Conservation (phyloP, 2,797 vertebrate genomes). For the Prunella strophiata region DNA sequence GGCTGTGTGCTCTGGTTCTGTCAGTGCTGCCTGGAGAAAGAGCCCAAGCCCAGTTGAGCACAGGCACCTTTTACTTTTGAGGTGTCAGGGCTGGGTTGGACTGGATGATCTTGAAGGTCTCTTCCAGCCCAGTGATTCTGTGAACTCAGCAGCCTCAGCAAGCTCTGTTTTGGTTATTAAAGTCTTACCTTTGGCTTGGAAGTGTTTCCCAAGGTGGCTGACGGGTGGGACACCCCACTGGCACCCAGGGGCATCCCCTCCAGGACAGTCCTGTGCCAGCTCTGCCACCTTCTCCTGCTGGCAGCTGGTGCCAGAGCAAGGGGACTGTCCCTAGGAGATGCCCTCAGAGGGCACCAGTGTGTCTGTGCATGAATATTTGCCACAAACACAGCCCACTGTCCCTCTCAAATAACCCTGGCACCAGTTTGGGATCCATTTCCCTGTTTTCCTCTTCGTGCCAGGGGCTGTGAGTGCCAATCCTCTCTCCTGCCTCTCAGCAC, state of each 20-base stretch:
- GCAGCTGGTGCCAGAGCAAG: neutral
- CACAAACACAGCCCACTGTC: fast-evolving
- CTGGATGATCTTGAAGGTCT: neutral
- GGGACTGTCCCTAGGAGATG: neutral
- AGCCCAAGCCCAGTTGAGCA: neutral
- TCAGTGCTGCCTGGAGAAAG: neutral
- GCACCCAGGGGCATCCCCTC: neutral
- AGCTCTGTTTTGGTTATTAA: fast-evolving
- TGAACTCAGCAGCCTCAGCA: neutral
- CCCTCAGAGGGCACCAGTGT: fast-evolving
- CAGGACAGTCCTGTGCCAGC: neutral
- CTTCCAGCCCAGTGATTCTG: neutral
- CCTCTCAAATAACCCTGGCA: neutral
- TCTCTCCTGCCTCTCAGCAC: neutral
- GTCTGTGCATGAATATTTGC: fast-evolving
- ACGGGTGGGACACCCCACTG: neutral
- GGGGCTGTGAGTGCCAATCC: neutral
- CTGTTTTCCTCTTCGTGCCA: neutral
- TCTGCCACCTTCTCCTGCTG: neutral
- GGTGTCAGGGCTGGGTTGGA: neutral
- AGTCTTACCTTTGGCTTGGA: neutral
- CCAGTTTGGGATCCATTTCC: fast-evolving
- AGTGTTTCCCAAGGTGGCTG: neutral
- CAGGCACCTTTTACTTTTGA: neutral
- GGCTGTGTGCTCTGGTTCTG: neutral